Base-by-base conservation (phyloP, 1,140 invertebrate species). In the Papilio glaucus region DNA sequence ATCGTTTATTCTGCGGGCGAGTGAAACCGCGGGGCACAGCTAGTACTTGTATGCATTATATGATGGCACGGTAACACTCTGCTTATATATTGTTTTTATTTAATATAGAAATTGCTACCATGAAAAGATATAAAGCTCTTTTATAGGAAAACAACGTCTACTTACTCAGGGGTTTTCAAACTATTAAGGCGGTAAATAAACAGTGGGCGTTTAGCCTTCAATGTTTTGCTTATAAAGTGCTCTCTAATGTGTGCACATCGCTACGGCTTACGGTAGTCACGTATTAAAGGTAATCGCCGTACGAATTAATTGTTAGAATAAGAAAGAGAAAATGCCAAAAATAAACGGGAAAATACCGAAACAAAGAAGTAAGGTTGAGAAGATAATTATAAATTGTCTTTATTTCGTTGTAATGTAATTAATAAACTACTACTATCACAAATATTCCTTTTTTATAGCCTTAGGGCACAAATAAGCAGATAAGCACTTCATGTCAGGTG, bases 221-320 rank as follows among this genome's bases (percentile, higher is more conserved):
- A 49, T 53, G 45, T 53, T 53, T 53, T 24, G 45, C 45, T 53
- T 53, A 53, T 53, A 53, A 53, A 53, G 45, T 53, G 18, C 18
- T 53, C 21, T 53, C 7, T 53, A 24, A 24, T 3, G 6, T 33
- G 29, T 7, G n/a, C 15, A 45, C 42, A 21, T 18, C 42, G 42
- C 42, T 45, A 18, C 15, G 6, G n/a, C n/a, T 45, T 45, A 45
- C 42, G 3, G 42, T 18, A 15, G n/a, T 45, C 42, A 45, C 42
- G 42, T 45, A 15, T 7, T 45, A n/a, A 45, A 45, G 42, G 42
- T 15, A 53, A 53, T 45, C 18, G 6, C 8, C 45, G 15, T 21
- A 53, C 45, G 45, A 10, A 8, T 9, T 10, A 21, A 24, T 53
- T 53, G 45, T 53, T 9, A 21, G 18, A 53, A 53, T 53, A 13